phyloP scores from a whole-genome alignment of 2,888 invertebrate genomes.

The Ormyrus thymus region DNA sequence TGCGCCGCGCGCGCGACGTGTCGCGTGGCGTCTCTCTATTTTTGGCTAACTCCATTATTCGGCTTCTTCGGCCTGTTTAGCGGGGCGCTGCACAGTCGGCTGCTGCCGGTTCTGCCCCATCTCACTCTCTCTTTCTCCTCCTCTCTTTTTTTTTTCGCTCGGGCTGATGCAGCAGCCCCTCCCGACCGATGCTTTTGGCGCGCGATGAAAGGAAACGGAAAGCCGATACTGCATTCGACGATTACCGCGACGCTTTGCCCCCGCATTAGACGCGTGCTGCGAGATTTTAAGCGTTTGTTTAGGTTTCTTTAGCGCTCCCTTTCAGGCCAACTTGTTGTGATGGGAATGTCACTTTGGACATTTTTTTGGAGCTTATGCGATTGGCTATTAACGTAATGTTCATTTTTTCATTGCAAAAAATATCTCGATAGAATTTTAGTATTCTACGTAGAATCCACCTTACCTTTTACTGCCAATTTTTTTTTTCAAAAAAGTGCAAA shows the following conservation, averaged over 20 bases:
- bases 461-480: too few species aligned
- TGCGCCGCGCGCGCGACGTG: not conserved
- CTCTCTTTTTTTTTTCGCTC: not conserved
- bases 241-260: conserved; percentile 19
- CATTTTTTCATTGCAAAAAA: too few species aligned
- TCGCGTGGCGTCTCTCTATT: conserved; percentile 16
- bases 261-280: conserved; percentile 17
- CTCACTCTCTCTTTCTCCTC: not conserved
- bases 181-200: not conserved
- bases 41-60: conserved; percentile 48
- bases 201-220: not conserved
- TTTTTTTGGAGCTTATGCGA: too few species aligned
- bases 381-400: too few species aligned
- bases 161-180: too few species aligned
- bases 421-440: too few species aligned
- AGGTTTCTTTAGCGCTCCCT: not conserved
- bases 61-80: conserved; percentile 37
- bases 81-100: not conserved
- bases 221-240: conserved; percentile 11
- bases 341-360: too few species aligned
- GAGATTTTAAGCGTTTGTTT: conserved; percentile 11
- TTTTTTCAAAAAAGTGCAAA: too few species aligned
- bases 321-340: too few species aligned
- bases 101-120: not conserved
- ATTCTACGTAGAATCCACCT: too few species aligned